Evolutionary conservation across 2,888 invertebrate species (phyloP).

Genomic region (Mayetiola destructor): DNA sequence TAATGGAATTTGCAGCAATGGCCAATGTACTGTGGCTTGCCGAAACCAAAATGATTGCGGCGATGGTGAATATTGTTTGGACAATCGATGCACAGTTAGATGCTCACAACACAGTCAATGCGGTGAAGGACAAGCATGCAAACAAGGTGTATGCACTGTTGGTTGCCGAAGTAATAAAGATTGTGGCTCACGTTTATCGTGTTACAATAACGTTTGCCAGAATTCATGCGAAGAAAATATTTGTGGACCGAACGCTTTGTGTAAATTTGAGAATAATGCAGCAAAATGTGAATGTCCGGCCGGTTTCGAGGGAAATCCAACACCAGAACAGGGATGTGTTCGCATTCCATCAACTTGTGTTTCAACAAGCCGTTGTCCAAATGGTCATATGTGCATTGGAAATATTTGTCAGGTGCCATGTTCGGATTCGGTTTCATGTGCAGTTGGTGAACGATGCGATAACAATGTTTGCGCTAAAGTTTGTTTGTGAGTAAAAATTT

Average conservation of each 20-base stretch:
- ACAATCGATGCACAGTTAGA: constrained; percentile 63
- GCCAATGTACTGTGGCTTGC: constrained; percentile 73
- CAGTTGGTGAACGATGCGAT: constrained; percentile 69
- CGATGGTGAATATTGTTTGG: constrained; percentile 58
- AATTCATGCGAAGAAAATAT: constrained; percentile 68
- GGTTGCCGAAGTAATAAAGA: constrained; percentile 77
- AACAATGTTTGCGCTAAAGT: constrained; percentile 68
- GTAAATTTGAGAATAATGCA: constrained; percentile 57
- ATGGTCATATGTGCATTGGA: constrained; percentile 60
- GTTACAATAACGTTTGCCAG: constrained; percentile 69
- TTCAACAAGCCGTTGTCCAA: constrained; percentile 56
- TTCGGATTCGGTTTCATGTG: constrained; percentile 55
- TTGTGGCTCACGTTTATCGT: constrained; percentile 53
- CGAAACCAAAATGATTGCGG: constrained; percentile 63
- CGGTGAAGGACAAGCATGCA: constrained; percentile 62
- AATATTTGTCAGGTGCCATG: constrained; percentile 69
- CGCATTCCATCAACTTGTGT: constrained; percentile 59
- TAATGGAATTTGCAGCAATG: constrained; percentile 63
- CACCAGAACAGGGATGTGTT: constrained; percentile 77
- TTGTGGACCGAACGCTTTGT: constrained; percentile 74
- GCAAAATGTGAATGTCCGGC: constrained; percentile 67
- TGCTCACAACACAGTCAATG: constrained; percentile 74
- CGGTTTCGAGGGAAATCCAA: constrained; percentile 76
- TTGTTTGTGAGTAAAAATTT: too few relatives aligned
- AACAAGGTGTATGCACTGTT: constrained; percentile 60